A percentile compares a stretch with the other conserved stretches of the same genome.
These are phyloP conservation scores for Caenorhabditis latens DNA, from an alignment of 1,140 invertebrate species.

Conservation along the genomic window DNA sequence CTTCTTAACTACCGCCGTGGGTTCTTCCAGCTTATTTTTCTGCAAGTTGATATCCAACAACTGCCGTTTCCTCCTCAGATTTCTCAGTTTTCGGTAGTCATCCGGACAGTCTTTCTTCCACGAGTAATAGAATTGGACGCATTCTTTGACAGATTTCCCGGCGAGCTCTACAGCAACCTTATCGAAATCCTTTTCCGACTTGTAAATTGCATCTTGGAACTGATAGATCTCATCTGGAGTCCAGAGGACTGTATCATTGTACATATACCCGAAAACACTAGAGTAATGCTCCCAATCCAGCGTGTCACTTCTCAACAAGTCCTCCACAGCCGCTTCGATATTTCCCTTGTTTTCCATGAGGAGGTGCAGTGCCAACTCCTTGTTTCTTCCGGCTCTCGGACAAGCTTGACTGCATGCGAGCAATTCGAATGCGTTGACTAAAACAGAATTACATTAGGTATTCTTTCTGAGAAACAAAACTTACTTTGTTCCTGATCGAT, in stretches of 20 bases:
- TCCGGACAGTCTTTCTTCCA: conserved; percentile 89
- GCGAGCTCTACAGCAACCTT: conserved; percentile 88
- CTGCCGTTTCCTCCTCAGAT: conserved; percentile 78
- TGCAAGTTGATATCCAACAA: conserved; percentile 74
- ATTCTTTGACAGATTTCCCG: conserved; percentile 91
- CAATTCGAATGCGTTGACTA: conserved; percentile 82
- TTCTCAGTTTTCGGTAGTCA: conserved; percentile 79
- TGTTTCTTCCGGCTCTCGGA: conserved; percentile 87
- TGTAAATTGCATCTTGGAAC: conserved; percentile 89
- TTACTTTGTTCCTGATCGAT: conserved; percentile 69
- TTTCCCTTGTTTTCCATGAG: conserved; percentile 80
- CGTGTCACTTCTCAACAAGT: conserved; percentile 78
- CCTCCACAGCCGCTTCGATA: conserved; percentile 75
- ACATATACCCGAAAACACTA: conserved; percentile 79
- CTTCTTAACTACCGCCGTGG: conserved; percentile 23
- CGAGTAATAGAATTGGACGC: conserved; percentile 96
- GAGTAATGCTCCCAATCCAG: conserved; percentile 85
- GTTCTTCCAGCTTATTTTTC: conserved; percentile 39
- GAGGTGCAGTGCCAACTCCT: conserved; percentile 92
- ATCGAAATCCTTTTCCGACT: conserved; percentile 93
- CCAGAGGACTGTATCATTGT: conserved; percentile 85
- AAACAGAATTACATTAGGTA: conserved; percentile 60
- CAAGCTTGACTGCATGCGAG: conserved; percentile 83
- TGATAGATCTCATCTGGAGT: conserved; percentile 87
- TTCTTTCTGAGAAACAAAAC: conserved; percentile 45